Base-by-base conservation (phyloP, 2,797 vertebrate genomes). In the Sebastes nivosus region DNA sequence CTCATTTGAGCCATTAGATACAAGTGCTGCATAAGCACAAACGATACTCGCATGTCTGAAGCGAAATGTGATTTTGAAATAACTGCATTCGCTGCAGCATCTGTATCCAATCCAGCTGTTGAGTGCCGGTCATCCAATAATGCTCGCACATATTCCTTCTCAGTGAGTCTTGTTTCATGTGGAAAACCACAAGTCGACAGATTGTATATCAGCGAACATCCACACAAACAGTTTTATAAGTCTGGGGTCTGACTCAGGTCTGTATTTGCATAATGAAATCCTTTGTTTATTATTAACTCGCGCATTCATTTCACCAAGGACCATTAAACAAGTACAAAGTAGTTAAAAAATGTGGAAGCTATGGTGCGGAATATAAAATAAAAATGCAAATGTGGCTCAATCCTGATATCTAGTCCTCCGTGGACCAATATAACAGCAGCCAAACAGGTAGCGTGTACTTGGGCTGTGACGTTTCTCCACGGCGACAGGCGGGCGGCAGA, bases 201-300 rank as follows among this genome's bases (percentile, higher is more conserved):
- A 82, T 74, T 71, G 75, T 89, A 84, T 86, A 89, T 91, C 83
- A 87, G 82, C 73, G 82, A 88, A 86, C 72, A 83, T 77, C 84
- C 83, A 80, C 58, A 79, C 77, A 88, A 90, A 91, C 80, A 79
- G 76, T 92, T 91, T 88, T 88, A 90, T 79, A 86, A 78, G 76
- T 87, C 77, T 54, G 54, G 79, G 84, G 73, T 92, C 79, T 89
- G 87, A 87, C 88, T 84, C 59, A 2, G 72, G 80, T 77, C 79
- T 71, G 29, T 66, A 94, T 95, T 94, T 95, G 92, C 93, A 95
- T 95, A 94, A 95, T 95, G 90, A 94, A 95, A 90, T 92, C 89
- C 85, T 93, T 94, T 94, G 94, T 95, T 95, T 94, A 94, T 93
- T 92, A 93, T 90, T 92, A 92, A 95, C 80, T 52, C 72, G 81